phyloP scores from a whole-genome alignment of 1,140 invertebrate genomes.

The Meloidogyne hapla region DNA sequence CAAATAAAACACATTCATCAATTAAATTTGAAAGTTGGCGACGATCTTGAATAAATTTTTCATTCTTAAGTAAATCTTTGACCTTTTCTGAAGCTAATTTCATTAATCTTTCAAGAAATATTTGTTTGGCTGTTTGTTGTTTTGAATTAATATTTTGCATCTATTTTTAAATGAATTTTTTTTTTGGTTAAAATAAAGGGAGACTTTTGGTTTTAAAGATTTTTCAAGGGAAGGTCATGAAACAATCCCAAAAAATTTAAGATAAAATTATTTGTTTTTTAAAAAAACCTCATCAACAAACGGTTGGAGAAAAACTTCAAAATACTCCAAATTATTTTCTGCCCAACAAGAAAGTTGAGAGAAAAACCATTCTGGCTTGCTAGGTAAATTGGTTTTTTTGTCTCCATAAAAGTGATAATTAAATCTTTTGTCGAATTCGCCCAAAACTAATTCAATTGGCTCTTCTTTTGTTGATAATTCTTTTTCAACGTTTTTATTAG shows the following conservation, averaged over 20 bases:
- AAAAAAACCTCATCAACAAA: conserved; percentile 37
- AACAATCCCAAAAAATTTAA: too few relatives aligned
- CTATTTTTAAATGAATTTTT: background rate
- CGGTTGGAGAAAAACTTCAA: conserved; percentile 41
- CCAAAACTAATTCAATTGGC: conserved; percentile 21
- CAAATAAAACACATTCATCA: conserved; percentile 46
- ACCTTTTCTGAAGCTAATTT: conserved; percentile 35
- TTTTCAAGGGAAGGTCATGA: too few relatives aligned
- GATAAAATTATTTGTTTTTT: too few relatives aligned
- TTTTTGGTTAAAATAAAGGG: background rate
- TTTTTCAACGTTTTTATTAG: background rate
- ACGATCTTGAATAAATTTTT: conserved; percentile 34
- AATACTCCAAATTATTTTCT: conserved; percentile 43
- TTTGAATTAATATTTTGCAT: background rate
- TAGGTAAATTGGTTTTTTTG: conserved; percentile 37
- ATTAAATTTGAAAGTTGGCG: conserved; percentile 43
- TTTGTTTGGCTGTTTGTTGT: conserved; percentile 26
- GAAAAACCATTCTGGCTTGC: conserved; percentile 53
- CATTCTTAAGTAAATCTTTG: conserved; percentile 9
- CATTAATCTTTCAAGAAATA: conserved; percentile 39
- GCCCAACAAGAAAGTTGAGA: conserved; percentile 45
- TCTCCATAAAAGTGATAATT: conserved; percentile 50
- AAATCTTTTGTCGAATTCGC: conserved; percentile 39
- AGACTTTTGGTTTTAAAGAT: too few relatives aligned
- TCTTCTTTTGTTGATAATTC: conserved; percentile 1